Evolutionary conservation across 2,888 invertebrate genomes (phyloP).

Genomic region (Galerucella pusilla): DNA sequence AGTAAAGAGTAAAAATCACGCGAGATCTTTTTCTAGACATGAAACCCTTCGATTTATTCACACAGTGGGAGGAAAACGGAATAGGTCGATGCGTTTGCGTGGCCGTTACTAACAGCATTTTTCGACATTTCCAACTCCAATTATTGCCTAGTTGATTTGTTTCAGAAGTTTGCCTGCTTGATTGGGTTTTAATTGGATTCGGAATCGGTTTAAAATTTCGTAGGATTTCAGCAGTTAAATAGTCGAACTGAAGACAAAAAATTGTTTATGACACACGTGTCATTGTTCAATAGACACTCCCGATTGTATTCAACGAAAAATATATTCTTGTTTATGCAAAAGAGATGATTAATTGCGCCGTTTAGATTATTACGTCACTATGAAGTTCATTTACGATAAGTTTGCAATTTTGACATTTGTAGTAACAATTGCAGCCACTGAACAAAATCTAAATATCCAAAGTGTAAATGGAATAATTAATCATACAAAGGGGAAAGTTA

Average conservation of each 20-base stretch:
- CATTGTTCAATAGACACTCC: no score
- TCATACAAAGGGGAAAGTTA: no score
- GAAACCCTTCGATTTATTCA: constrained; percentile 21
- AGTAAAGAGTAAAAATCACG: constrained; percentile 17
- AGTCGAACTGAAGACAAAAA: background rate
- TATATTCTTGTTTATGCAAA: no score
- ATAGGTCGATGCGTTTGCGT: background rate
- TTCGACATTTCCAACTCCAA: background rate
- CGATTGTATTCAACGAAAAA: no score
- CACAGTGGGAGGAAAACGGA: background rate
- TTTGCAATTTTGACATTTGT: no score
- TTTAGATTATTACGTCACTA: no score
- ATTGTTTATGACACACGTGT: background rate
- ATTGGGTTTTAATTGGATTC: constrained; percentile 16
- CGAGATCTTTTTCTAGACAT: constrained; percentile 16
- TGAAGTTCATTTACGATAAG: no score
- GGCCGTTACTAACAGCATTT: constrained; percentile 1
- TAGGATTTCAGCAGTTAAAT: background rate
- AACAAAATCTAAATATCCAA: no score
- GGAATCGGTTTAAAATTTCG: constrained; percentile 10
- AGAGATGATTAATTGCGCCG: no score
- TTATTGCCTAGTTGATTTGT: constrained; percentile 8
- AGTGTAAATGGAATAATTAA: no score
- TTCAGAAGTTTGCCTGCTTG: background rate
- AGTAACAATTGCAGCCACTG: no score